These are phyloP conservation scores for Benitochromis conjunctus DNA, from an alignment of 2,113 vertebrate genomes.

Conservation along the genomic window DNA sequence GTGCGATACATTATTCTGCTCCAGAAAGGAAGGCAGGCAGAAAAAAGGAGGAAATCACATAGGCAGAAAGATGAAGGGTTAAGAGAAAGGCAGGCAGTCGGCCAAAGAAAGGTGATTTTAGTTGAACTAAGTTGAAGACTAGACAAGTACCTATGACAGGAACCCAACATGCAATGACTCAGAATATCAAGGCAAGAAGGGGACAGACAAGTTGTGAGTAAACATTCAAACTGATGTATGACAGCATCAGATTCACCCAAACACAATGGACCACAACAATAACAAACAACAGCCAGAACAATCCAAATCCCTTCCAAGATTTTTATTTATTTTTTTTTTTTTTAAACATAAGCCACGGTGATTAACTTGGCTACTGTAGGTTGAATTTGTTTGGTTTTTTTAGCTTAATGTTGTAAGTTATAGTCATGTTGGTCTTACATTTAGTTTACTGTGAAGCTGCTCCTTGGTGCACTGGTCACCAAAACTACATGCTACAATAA, in stretches of 20 bases:
- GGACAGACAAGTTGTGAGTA: not conserved
- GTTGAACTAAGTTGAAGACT: not conserved
- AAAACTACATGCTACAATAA: not conserved
- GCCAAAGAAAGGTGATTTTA: not conserved
- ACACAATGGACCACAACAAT: not conserved
- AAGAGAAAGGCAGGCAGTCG: slow-evolving; percentile 15
- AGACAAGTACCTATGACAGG: slow-evolving; percentile 5
- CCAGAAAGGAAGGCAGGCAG: slow-evolving; percentile 90
- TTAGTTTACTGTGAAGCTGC: not conserved
- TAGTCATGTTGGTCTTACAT: not conserved
- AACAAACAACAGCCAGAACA: not conserved
- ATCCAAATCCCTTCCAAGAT: not conserved
- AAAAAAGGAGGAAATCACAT: slow-evolving; percentile 72
- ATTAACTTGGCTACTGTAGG: not conserved
- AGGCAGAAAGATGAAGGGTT: slow-evolving; percentile 70
- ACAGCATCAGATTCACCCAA: not conserved
- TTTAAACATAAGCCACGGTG: not conserved
- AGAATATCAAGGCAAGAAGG: not conserved
- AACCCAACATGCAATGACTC: slow-evolving; percentile 32
- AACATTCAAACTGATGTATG: not conserved
- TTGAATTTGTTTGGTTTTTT: not conserved
- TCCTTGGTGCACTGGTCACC: not conserved
- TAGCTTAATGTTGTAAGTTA: not conserved
- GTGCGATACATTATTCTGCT: slow-evolving; percentile 99
- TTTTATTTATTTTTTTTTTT: not conserved